Evolutionary conservation across 2,888 invertebrate species (phyloP), one percentile per base, ranked within the genome.

Genomic region (Tridacna crocea): DNA sequence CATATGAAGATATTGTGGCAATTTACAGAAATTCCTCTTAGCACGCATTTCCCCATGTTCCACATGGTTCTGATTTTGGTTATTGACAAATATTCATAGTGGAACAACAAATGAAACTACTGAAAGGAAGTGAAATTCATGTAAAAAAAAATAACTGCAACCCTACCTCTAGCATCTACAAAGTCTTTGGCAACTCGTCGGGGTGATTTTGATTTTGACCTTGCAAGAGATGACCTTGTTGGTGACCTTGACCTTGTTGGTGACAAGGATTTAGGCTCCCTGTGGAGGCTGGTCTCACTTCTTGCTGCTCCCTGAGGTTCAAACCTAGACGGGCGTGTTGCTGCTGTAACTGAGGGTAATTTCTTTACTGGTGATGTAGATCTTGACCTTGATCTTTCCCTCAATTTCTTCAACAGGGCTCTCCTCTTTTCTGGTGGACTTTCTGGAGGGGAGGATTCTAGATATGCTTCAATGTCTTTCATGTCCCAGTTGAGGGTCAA

Each of bases 351-450:
- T 13, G 78, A 77, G 63, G 86, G 78, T 70, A 83, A 51, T 58
- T 80, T 82, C 72, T 80, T 78, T 0, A 51, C 48, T 8, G 85
- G 85, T 65, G 89, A 87, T 15, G 80, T 77, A 47, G 88, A 89
- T 74, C 88, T 72, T 84, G 88, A 89, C 48, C 85, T 83, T 77
- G 89, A 85, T 48, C 82, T 79, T 66, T 87, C 82, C 15, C 87
- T 76, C 22, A 83, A 78, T n/a, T 86, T 84, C 65, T 79, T 75
- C 36, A 87, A 66, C 36, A 86, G 77, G 0, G 90, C 88, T 46
- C 90, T 79, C 6, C 90, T 81, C 74, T 90, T 90, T 55, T 89
- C 87, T 51, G 91, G 90, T 0, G 92, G 91, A 79, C 91, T 91
- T 22, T 91, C 88, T 19, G 91, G 91, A 12, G 91, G 91, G 26